phyloP scores from a whole-genome alignment of 2,113 vertebrate genomes.

The Forbesichthys agassizii region DNA sequence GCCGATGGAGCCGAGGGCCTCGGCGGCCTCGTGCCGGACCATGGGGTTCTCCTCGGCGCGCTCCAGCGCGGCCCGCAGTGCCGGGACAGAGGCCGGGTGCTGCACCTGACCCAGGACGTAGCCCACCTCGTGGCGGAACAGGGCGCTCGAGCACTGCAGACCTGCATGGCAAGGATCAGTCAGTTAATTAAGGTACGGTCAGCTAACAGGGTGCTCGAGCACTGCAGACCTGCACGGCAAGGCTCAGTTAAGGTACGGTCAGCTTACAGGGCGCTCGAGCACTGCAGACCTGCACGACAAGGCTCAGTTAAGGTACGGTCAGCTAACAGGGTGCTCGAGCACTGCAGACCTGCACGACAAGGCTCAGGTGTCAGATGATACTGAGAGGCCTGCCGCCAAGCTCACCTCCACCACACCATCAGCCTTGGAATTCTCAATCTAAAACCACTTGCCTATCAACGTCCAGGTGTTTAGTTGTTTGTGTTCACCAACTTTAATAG shows the following conservation, averaged over 20 bases:
- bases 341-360: not conserved
- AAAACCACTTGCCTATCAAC: too few species aligned
- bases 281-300: slow-evolving; percentile 75
- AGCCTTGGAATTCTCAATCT: too few species aligned
- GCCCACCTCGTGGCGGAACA: slow-evolving; percentile 93
- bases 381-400: too few species aligned
- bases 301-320: too few species aligned
- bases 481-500: too few species aligned
- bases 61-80: slow-evolving; percentile 74
- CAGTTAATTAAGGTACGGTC: too few species aligned
- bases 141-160: slow-evolving; percentile 81
- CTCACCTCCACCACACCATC: too few species aligned
- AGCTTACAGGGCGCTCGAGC: not conserved
- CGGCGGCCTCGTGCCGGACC: slow-evolving; percentile 94
- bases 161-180: slow-evolving; percentile 65
- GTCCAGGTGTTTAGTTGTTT: too few species aligned
- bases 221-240: slow-evolving; percentile 75
- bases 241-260: too few species aligned
- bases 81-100: slow-evolving; percentile 83
- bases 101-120: slow-evolving; percentile 94
- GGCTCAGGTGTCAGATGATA: too few species aligned
- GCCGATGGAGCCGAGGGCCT: slow-evolving; percentile 92
- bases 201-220: not conserved
- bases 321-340: not conserved
- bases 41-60: slow-evolving; percentile 81